Percentiles rank a stretch among this genome's conserved stretches.
These are phyloP conservation scores for Heteromyza rotundicornis DNA, from an alignment of 2,888 invertebrate species.

Conservation along the genomic window DNA sequence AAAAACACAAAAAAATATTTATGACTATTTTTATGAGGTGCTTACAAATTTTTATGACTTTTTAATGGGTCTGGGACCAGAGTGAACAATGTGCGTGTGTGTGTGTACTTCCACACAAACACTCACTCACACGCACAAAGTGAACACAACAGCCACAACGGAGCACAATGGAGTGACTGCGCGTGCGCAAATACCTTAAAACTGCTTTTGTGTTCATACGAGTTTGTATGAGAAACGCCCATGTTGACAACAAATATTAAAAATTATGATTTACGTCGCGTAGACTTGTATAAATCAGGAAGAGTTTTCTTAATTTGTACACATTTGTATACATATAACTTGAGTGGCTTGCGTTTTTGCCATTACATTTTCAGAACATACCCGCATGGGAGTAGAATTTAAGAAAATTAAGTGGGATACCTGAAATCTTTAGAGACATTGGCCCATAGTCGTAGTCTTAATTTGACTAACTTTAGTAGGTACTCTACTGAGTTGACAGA, in stretches of 20 bases:
- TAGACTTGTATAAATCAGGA: neutral
- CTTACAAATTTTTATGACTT: slow-evolving; percentile 64
- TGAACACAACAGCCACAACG: slow-evolving; percentile 1
- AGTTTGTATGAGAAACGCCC: slow-evolving; percentile 54
- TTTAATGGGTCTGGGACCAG: slow-evolving; percentile 55
- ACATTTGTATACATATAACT: too few relatives aligned
- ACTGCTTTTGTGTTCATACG: slow-evolving; percentile 33
- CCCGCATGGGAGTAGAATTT: too few relatives aligned
- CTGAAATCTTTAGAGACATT: too few relatives aligned
- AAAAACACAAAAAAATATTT: slow-evolving; percentile 56
- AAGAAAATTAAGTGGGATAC: too few relatives aligned
- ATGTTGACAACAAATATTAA: slow-evolving; percentile 54
- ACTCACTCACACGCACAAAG: slow-evolving; percentile 11
- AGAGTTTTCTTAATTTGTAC: neutral
- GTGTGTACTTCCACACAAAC: slow-evolving; percentile 3
- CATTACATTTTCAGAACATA: too few relatives aligned
- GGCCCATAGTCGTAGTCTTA: too few relatives aligned
- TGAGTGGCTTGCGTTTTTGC: too few relatives aligned
- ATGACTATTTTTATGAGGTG: slow-evolving; percentile 64
- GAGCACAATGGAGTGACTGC: slow-evolving; percentile 40
- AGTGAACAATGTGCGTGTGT: slow-evolving; percentile 29
- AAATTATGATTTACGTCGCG: slow-evolving; percentile 53
- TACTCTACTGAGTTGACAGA: too few relatives aligned
- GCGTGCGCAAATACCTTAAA: slow-evolving; percentile 54
- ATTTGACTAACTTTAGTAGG: too few relatives aligned